Base-by-base conservation (phyloP, 1,140 invertebrate species). In the Manduca sexta region DNA sequence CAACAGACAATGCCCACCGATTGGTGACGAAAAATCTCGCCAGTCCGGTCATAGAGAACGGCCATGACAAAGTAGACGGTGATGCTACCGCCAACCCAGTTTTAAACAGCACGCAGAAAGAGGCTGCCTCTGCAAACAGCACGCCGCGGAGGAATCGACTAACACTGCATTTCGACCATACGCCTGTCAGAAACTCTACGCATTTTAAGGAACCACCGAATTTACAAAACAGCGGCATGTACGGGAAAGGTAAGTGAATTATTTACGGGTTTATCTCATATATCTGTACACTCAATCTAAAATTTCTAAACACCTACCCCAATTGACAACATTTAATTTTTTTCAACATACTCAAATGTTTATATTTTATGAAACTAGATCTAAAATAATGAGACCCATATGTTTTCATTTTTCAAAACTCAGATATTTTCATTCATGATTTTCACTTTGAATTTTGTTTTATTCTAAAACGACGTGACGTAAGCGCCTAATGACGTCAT, bases 151-250 rank as follows among this genome's bases (percentile, higher is more conserved):
- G 79, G 34, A 86, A 87, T 41, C 81, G 88, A 54, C 71, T 89
- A 15, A 89, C 88, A 0, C 53, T 89, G 29, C 87, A 89, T 43
- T 86, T 89, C 50, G 88, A 90, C 16, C 84, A 88, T 44, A 89
- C 88, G 11, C 88, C 89, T 2, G 68, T 86, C 10, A 81, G 89
- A 60, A 88, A 88, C 16, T 91, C 90, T 2, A 78, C 87, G 17
- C 88, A 90, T 59, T 79, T 90, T 37, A 87, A 92, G 53, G 93
- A 94, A 64, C 90, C 92, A 0, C 90, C 90, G 1, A 70, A 66
- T 46, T 52, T 79, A 15, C 64, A 58, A 11, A 45, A 35, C 3
- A 78, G 60, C 49, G 52, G 66, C 39, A 67, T 80, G 72, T 81
- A 74, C 55, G 74, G 68, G 10, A 85, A 85, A 81, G 81, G 81